Percentiles rank a stretch among this genome's conserved stretches.
phyloP scores from a whole-genome alignment of 1,140 invertebrate genomes.

The Coptotermes formosanus region DNA sequence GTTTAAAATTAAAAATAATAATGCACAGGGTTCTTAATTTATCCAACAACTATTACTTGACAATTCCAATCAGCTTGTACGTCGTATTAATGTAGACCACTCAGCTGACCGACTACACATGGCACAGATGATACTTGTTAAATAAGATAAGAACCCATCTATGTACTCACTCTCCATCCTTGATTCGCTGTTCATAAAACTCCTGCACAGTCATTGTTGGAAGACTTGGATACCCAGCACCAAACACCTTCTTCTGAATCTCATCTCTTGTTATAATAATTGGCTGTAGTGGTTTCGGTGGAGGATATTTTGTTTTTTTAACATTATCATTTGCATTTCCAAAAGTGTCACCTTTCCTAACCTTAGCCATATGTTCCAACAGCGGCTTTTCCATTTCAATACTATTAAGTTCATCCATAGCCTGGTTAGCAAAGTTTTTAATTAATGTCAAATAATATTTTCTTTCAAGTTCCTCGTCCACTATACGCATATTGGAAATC shows the following conservation, averaged over 20 bases:
- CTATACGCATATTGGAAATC: slow-evolving; percentile 58
- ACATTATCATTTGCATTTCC: neutral
- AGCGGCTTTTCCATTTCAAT: slow-evolving; percentile 71
- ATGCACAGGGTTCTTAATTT: no score
- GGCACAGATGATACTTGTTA: no score
- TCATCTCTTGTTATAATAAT: slow-evolving; percentile 88
- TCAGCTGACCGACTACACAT: no score
- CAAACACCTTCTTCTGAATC: slow-evolving; percentile 90
- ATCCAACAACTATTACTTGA: no score
- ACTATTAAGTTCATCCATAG: slow-evolving; percentile 75
- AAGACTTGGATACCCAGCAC: slow-evolving; percentile 90
- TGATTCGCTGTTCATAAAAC: slow-evolving; percentile 87
- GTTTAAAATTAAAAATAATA: no score
- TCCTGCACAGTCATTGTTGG: slow-evolving; percentile 92
- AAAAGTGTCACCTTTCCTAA: slow-evolving; percentile 43
- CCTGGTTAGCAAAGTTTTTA: slow-evolving; percentile 69
- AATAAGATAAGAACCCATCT: neutral
- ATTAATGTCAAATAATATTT: slow-evolving; percentile 81
- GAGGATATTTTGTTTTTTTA: slow-evolving; percentile 14
- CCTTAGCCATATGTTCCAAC: slow-evolving; percentile 66
- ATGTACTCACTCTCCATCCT: slow-evolving; percentile 70
- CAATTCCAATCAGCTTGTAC: no score
- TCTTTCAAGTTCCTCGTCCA: slow-evolving; percentile 77
- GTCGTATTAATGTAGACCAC: no score
- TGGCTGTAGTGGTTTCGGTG: slow-evolving; percentile 65